Percentiles rank a stretch among this genome's conserved stretches.
Evolutionary conservation across 2,888 invertebrate species (phyloP).

Genomic region (Cataglyphis cursor): DNA sequence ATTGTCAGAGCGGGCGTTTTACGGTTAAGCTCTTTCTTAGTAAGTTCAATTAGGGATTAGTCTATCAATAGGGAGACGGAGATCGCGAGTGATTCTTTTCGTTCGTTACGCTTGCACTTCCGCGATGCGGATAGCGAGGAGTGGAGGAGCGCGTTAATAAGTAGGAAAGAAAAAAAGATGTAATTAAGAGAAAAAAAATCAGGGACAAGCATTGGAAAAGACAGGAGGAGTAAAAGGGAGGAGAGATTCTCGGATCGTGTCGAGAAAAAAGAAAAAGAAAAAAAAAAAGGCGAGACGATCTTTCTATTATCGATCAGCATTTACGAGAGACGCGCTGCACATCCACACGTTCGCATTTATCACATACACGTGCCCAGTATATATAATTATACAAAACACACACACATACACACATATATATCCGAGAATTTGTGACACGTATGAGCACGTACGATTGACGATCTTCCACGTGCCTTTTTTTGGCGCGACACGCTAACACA

Average conservation of each 20-base stretch:
- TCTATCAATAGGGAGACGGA: constrained; percentile 69
- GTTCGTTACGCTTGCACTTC: constrained; percentile 51
- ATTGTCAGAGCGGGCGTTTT: constrained; percentile 86
- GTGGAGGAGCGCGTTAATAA: constrained; percentile 36
- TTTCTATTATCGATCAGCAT: constrained; percentile 59
- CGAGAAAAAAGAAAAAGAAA: neutral
- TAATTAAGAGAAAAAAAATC: constrained; percentile 51
- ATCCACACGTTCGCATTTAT: constrained; percentile 68
- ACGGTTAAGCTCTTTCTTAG: constrained; percentile 83
- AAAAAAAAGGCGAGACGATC: constrained; percentile 50
- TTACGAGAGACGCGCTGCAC: constrained; percentile 65
- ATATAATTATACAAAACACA: constrained; percentile 14
- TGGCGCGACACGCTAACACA: constrained; percentile 64
- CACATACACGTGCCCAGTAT: constrained; percentile 25
- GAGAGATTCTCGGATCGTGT: constrained; percentile 48
- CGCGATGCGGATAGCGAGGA: constrained; percentile 30
- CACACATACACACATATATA: constrained; percentile 25
- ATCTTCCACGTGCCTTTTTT: constrained; percentile 74
- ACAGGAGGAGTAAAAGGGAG: constrained; percentile 17
- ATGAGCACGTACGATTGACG: constrained; percentile 64
- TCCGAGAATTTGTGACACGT: constrained; percentile 36
- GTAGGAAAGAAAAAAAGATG: constrained; percentile 36
- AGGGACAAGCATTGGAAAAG: constrained; percentile 43
- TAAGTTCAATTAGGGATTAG: constrained; percentile 81
- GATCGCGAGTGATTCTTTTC: constrained; percentile 58